Evolutionary conservation across 2,888 invertebrate species (phyloP), one percentile per base, ranked within the genome.

Genomic region (Phragmatobia fuliginosa): DNA sequence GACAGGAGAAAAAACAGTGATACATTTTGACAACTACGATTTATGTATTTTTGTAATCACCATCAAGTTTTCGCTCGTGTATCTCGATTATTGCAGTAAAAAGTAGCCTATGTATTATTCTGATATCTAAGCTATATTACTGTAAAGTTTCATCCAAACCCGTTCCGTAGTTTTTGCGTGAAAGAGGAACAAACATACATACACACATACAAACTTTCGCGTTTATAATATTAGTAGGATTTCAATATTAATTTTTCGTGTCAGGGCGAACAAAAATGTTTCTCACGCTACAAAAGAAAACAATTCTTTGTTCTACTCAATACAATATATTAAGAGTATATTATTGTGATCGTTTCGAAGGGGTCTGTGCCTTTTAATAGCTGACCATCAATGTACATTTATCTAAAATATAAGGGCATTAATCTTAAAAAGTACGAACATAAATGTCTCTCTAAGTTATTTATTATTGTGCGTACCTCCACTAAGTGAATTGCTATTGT

Each of bases 401-500:
- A 32, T 60, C 59, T 28, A 45, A 66, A 58, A 58, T 49, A 36
- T 31, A 56, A 58, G 31, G 3, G 28, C 60, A 61, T 61, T 52
- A 67, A 59, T 66, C 59, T 59, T n/a, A 33, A 66, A 49, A 66
- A 58, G 36, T 52, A 52, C 61, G 21, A 62, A 52, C 32, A 59
- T 59, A 66, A 66, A 62, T 33, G 41, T 38, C 25, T 45, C 66
- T 16, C 25, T 18, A 62, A 66, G 69, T 62, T 70, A 52, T 69
- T 61, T 69, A 69, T 69, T 25, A 41, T 52, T 32, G n/a, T 33
- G 31, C 59, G 59, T 60, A 62, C 36, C 56, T 33, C 21, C 31
- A 18, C 45, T 62, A 70, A 70, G 66, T 70, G 70, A 66, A 66
- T 70, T 66, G 56, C 41, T 70, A 64, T 70, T 66, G 62, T 66